These are phyloP conservation scores for Leptinotarsa juncta DNA, from an alignment of 2,888 invertebrate species.

Conservation along the genomic window DNA sequence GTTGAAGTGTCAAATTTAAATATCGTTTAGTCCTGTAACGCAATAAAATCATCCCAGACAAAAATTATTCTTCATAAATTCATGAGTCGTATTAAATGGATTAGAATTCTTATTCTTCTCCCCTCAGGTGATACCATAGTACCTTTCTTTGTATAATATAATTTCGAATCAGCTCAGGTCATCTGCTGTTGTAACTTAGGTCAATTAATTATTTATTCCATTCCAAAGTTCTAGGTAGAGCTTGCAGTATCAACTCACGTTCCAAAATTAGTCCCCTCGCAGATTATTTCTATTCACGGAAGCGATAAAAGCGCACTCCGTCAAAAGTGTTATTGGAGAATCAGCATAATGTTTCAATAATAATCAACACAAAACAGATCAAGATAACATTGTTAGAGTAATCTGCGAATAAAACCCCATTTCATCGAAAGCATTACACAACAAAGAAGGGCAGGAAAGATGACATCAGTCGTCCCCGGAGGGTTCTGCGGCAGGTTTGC, in stretches of 20 bases:
- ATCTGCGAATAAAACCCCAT: slow-evolving; percentile 43
- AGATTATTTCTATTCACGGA: slow-evolving; percentile 21
- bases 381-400: slow-evolving; percentile 52
- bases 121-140: background rate
- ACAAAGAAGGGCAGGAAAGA: slow-evolving; percentile 44
- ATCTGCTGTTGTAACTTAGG: background rate
- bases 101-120: background rate
- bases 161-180: slow-evolving; percentile 1
- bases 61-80: no score
- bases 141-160: background rate
- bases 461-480: slow-evolving; percentile 45
- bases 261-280: slow-evolving; percentile 22
- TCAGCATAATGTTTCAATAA: slow-evolving; percentile 53
- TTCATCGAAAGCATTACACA: slow-evolving; percentile 46
- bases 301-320: slow-evolving; percentile 31
- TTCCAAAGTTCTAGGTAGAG: slow-evolving; percentile 1
- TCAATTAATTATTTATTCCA: slow-evolving; percentile 2
- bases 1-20: no score
- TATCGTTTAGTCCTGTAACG: no score
- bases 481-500: slow-evolving; percentile 35
- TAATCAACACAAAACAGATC: slow-evolving; percentile 52
- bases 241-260: slow-evolving; percentile 15
- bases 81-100: no score
- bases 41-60: no score
- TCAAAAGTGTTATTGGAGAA: slow-evolving; percentile 48